A percentile compares a stretch with the other conserved stretches of the same genome.
Conservation (phyloP, 1,140 invertebrate genomes). For the Lerema accius region DNA sequence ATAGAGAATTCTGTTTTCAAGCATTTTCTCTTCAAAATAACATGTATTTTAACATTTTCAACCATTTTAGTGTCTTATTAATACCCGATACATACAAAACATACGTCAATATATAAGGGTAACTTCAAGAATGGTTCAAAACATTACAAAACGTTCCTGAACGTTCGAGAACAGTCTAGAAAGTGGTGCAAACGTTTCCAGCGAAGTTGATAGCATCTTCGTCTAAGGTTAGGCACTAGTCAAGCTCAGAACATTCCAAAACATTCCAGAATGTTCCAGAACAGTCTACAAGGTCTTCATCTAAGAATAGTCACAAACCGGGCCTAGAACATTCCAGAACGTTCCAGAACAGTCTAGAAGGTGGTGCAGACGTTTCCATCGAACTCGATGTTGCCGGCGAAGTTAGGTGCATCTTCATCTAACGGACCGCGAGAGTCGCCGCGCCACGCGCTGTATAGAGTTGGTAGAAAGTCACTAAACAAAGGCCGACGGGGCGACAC, state of each 20-base stretch:
- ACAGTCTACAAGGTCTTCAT: no score
- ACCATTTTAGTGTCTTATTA: background rate
- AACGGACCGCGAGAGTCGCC: constrained; percentile 39
- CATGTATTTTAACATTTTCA: no score
- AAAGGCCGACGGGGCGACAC: constrained; percentile 51
- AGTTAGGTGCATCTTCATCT: constrained; percentile 40
- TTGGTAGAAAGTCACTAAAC: constrained; percentile 73
- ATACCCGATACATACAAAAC: constrained; percentile 27
- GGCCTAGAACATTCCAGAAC: background rate
- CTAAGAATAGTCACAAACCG: no score
- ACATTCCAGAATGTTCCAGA: constrained; percentile 3
- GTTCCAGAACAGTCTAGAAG: constrained; percentile 47
- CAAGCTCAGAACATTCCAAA: background rate
- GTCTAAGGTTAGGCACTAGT: no score
- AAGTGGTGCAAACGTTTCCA: no score
- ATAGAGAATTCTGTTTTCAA: no score
- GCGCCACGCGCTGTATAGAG: constrained; percentile 66
- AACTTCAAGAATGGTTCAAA: no score
- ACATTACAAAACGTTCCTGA: constrained; percentile 30
- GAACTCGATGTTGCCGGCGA: constrained; percentile 60
- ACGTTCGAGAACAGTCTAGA: background rate
- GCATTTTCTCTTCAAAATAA: no score
- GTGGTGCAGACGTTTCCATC: constrained; percentile 71
- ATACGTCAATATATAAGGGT: constrained; percentile 41
- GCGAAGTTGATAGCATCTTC: no score